Conservation (phyloP, 2,888 invertebrate species). For the Spisula subtruncata region DNA sequence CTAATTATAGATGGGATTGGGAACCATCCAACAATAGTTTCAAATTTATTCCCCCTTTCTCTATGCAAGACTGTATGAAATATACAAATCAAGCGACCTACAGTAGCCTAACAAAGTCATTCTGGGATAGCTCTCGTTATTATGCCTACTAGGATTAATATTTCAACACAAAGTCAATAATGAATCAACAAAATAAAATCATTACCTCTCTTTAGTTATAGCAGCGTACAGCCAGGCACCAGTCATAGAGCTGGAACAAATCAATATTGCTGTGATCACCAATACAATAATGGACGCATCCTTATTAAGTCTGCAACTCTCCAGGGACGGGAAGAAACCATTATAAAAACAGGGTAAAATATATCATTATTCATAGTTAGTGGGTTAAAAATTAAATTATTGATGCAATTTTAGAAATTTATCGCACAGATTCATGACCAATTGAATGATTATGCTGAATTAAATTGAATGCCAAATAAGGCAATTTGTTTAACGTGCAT, state of each 20-base stretch:
- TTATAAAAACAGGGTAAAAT: neutral
- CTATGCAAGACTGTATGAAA: neutral
- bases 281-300: slow-evolving; percentile 18
- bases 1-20: slow-evolving; percentile 16
- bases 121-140: neutral
- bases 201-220: neutral
- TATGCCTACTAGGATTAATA: neutral
- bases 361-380: neutral
- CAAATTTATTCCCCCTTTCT: neutral
- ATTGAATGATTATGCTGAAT: neutral
- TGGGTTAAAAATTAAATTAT: neutral
- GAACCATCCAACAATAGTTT: neutral
- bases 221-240: neutral
- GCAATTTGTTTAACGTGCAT: neutral
- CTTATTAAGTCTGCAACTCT: slow-evolving; percentile 27
- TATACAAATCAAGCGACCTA: neutral
- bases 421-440: neutral
- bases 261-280: slow-evolving; percentile 27
- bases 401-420: neutral
- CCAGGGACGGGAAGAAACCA: slow-evolving; percentile 32
- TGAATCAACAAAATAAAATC: slow-evolving; percentile 7
- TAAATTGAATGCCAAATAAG: neutral
- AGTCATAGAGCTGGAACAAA: slow-evolving; percentile 9
- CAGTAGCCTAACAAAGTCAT: neutral
- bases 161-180: slow-evolving; percentile 9